These are phyloP conservation scores for Hedychridium roseum DNA, from an alignment of 2,888 invertebrate genomes.

Conservation along the genomic window DNA sequence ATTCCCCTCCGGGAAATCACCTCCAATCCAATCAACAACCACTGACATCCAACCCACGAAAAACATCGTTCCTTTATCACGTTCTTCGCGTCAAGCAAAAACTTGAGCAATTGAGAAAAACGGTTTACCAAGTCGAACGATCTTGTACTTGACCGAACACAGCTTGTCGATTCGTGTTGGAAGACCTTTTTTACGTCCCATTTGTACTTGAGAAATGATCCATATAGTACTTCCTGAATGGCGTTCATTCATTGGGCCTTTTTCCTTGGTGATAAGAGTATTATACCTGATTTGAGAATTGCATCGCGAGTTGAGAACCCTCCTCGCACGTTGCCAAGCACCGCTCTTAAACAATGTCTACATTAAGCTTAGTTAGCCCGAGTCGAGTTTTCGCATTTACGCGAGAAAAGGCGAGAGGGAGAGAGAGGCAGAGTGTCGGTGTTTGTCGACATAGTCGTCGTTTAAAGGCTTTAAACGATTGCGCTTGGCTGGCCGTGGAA, in stretches of 20 bases:
- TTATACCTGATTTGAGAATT: neutral
- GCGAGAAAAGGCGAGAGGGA: conserved; percentile 9
- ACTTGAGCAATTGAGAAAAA: too few relatives aligned
- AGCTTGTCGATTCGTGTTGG: neutral
- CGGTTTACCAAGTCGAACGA: too few relatives aligned
- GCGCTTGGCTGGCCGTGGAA: conserved; percentile 6
- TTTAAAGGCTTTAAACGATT: conserved; percentile 17
- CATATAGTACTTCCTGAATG: neutral
- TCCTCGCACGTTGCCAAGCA: neutral
- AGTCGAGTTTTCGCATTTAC: conserved; percentile 16
- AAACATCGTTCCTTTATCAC: too few relatives aligned
- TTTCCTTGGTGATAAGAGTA: too few relatives aligned
- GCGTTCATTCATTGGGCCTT: too few relatives aligned
- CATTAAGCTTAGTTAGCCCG: conserved; percentile 33
- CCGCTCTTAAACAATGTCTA: conserved; percentile 39
- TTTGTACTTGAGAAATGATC: neutral
- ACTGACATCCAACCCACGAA: too few relatives aligned
- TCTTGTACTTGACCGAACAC: too few relatives aligned
- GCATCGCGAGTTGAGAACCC: conserved; percentile 28
- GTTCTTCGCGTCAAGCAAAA: too few relatives aligned
- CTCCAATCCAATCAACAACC: neutral
- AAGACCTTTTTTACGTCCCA: neutral
- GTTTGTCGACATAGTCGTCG: conserved; percentile 14
- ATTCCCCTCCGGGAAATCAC: conserved; percentile 1
- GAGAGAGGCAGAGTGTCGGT: too few relatives aligned